Percentiles rank a stretch among this genome's conserved stretches.
phyloP scores from a whole-genome alignment of 2,113 vertebrate species.

The Saguinus midas region DNA sequence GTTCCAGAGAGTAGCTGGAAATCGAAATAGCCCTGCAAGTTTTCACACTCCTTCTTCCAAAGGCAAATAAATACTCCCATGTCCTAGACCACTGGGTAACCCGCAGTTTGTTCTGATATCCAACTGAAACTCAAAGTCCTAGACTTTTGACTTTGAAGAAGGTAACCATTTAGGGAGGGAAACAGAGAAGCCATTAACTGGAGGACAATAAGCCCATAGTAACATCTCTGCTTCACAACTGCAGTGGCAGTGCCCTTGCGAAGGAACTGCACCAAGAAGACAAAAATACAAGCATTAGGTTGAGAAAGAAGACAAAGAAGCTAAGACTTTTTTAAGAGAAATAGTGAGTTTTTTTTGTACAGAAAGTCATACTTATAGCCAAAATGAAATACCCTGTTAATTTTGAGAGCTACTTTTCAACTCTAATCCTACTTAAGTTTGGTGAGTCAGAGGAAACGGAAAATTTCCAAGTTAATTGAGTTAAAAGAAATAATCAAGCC shows the following conservation, averaged over 20 bases:
- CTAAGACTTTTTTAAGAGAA: background rate
- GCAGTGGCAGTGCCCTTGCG: no score
- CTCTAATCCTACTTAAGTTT: no score
- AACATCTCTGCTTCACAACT: background rate
- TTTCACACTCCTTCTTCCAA: background rate
- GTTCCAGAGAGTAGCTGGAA: background rate
- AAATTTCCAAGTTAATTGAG: background rate
- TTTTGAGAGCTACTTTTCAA: no score
- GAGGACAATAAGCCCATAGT: background rate
- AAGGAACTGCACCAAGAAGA: background rate
- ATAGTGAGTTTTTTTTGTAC: background rate
- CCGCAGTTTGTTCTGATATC: background rate
- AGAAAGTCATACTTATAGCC: background rate
- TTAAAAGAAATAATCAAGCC: conserved; percentile 22
- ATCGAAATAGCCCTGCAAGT: background rate
- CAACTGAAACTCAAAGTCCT: background rate
- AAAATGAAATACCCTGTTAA: conserved; percentile 1
- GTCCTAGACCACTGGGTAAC: background rate
- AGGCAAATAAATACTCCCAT: background rate
- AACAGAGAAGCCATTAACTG: background rate
- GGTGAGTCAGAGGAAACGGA: no score
- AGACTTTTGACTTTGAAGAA: background rate
- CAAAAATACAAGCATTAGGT: background rate
- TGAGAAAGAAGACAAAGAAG: background rate
- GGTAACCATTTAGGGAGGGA: background rate